phyloP scores from a whole-genome alignment of 2,113 vertebrate species.

The Leptosomus discolor region DNA sequence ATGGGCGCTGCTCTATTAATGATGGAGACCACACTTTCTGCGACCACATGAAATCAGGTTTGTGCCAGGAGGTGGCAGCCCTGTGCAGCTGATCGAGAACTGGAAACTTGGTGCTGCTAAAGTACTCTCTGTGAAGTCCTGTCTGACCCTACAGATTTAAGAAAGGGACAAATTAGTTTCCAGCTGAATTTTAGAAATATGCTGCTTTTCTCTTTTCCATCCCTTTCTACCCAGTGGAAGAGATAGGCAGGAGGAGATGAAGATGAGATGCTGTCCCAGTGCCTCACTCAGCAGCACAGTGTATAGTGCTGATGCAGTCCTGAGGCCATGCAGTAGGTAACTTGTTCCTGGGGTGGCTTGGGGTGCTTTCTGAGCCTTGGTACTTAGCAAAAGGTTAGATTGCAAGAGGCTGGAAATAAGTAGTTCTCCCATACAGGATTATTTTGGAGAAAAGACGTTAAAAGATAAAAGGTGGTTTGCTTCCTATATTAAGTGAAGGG shows the following conservation, averaged over 20 bases:
- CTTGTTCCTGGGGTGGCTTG: neutral
- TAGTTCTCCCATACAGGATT: neutral
- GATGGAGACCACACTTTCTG: too few relatives aligned
- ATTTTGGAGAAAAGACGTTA: neutral
- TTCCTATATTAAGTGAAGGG: neutral
- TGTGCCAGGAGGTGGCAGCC: slow-evolving; percentile 50
- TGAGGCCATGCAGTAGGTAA: neutral
- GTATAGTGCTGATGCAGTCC: neutral
- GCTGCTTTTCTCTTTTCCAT: neutral
- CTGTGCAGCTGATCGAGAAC: neutral
- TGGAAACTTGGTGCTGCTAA: fast-evolving
- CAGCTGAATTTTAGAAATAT: neutral
- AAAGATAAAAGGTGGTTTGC: neutral
- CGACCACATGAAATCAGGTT: neutral
- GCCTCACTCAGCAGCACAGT: fast-evolving
- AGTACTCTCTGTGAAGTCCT: neutral
- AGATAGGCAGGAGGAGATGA: neutral
- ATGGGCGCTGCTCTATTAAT: neutral
- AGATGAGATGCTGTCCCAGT: neutral
- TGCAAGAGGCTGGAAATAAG: neutral
- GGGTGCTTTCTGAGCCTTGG: neutral
- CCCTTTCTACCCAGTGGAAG: neutral
- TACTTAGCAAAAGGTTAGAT: neutral
- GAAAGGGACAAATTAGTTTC: neutral
- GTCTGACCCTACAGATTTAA: neutral